A percentile compares a stretch with the other conserved stretches of the same genome.
Evolutionary conservation across 2,797 vertebrate genomes (phyloP).

Genomic region (Anguilla pacifica): DNA sequence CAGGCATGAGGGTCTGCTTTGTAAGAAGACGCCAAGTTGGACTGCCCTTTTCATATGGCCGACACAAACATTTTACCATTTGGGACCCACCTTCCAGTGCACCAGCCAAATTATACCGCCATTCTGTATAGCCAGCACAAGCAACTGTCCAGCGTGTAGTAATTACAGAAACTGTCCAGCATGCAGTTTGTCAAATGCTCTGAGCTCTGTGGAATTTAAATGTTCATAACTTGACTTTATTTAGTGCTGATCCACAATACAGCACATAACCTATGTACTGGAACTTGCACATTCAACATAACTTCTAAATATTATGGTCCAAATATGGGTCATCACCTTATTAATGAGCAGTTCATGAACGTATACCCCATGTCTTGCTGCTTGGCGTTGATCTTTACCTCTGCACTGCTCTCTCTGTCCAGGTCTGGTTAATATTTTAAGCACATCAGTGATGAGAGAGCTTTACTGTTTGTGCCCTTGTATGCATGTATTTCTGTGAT

Average conservation of each 20-base stretch:
- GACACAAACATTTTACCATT: too few relatives aligned
- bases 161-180: background rate
- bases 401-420: background rate
- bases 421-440: background rate
- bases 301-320: background rate
- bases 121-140: too few relatives aligned
- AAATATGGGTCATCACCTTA: conserved; percentile 19
- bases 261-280: too few relatives aligned
- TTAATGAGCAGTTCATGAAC: background rate
- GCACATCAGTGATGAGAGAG: background rate
- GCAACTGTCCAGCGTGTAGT: background rate
- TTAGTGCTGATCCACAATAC: too few relatives aligned
- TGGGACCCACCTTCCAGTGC: too few relatives aligned
- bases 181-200: background rate
- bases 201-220: too few relatives aligned
- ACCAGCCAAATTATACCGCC: too few relatives aligned
- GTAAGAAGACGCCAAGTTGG: too few relatives aligned
- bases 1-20: too few relatives aligned
- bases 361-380: background rate
- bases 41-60: too few relatives aligned
- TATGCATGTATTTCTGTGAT: background rate
- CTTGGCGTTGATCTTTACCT: background rate
- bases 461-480: background rate
- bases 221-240: too few relatives aligned
- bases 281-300: background rate